Evolutionary conservation across 2,888 invertebrate genomes (phyloP), one percentile per base, ranked within the genome.

Genomic region (Bursaphelenchus okinawaensis): DNA sequence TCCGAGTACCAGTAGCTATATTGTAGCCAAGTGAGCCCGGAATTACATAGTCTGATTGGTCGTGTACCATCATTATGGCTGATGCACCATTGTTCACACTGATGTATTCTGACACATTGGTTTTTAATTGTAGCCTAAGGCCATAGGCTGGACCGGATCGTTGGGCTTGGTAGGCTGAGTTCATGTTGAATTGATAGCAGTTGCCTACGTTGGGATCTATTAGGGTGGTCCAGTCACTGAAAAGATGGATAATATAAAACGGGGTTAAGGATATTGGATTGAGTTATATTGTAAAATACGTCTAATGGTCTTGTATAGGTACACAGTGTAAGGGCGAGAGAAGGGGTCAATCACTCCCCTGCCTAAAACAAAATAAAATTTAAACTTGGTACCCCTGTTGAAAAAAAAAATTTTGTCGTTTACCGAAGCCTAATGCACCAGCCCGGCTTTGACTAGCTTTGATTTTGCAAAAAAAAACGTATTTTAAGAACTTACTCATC

Each of bases 21-120:
- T 76, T 76, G 28, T 82, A 73, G 0, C 83, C 83, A 51, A 80
- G 75, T 31, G 82, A 81, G 69, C 83, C 83, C 0, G 83, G 82
- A 54, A 83, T 82, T 2, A 83, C 83, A 59, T 73, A 74, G 16
- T 75, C 74, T 0, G 75, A 76, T 50, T 79, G 68, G 50, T 76
- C 71, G 70, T 83, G 83, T 28, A 83, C 71, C n/a, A 79, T 63
- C 3, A 83, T 75, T 6, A 80, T 72, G 1, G 81, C 69, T 7
- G 83, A 83, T 2, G 83, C 82, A 27, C 81, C 76, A 7, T 76
- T 72, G 8, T 79, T 69, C 12, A 81, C 71, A 0, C 79, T 70
- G 0, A 79, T 65, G 62, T 83, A 83, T 66, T 83, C 77, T 7
- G 65, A 40, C 62, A 81, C 80, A 59, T 83, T 77, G 12, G 83